Evolutionary conservation across 1,140 invertebrate genomes (phyloP).

Genomic region (Eubasilissa regina): DNA sequence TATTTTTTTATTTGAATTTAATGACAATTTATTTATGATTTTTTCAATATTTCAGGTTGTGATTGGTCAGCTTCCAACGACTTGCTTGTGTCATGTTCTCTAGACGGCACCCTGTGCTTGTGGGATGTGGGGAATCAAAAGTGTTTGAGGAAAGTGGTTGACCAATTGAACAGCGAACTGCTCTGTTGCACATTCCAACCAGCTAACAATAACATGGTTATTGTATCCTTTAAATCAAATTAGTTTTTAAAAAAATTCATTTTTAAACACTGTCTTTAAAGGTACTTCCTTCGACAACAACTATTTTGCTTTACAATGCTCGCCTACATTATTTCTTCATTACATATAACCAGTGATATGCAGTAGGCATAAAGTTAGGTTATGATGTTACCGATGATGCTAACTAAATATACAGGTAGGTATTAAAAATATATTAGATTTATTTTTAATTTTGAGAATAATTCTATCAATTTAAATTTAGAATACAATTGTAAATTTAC

Average conservation of each 20-base stretch:
- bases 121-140: slow-evolving; percentile 78
- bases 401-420: too few species aligned
- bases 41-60: slow-evolving; percentile 72
- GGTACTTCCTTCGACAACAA: neutral
- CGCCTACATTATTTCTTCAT: too few species aligned
- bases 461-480: too few species aligned
- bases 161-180: slow-evolving; percentile 76
- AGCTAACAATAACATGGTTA: slow-evolving; percentile 90
- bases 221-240: slow-evolving; percentile 79
- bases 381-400: too few species aligned
- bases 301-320: neutral
- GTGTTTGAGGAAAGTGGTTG: slow-evolving; percentile 79
- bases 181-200: slow-evolving; percentile 88
- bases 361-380: too few species aligned
- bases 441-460: too few species aligned
- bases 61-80: slow-evolving; percentile 93
- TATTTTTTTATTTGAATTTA: too few species aligned
- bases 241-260: neutral
- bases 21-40: too few species aligned
- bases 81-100: slow-evolving; percentile 83
- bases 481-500: too few species aligned
- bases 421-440: too few species aligned
- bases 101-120: slow-evolving; percentile 83
- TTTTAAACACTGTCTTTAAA: neutral
- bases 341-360: too few species aligned